Percentiles rank a stretch among this genome's conserved stretches.
Evolutionary conservation across 2,113 vertebrate species (phyloP).

Genomic region (Mus spicilegus): DNA sequence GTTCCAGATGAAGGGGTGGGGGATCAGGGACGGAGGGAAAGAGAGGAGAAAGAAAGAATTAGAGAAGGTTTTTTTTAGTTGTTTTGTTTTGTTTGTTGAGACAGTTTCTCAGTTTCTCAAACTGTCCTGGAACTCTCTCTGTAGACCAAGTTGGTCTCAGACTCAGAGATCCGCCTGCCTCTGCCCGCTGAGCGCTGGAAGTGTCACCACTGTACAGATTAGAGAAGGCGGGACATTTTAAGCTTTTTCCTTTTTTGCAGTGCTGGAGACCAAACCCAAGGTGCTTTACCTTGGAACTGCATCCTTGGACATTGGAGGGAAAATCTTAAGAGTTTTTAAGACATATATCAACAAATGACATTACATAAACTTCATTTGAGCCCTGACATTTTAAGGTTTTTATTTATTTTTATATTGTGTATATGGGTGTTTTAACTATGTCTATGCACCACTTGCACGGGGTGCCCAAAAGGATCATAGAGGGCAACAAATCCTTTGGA

Average conservation of each 20-base stretch:
- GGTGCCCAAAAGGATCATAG: not conserved
- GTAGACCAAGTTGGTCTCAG: not conserved
- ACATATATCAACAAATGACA: not conserved
- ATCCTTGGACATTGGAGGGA: not conserved
- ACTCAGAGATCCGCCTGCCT: not conserved
- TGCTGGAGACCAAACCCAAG: not conserved
- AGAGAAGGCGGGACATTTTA: not conserved
- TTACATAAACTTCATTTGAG: not conserved
- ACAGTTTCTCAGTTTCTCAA: not conserved
- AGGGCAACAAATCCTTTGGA: not conserved
- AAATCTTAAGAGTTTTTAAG: not conserved
- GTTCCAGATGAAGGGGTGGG: not conserved
- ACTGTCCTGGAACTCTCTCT: not conserved
- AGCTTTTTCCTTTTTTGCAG: not conserved
- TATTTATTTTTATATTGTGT: not conserved
- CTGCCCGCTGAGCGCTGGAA: not conserved
- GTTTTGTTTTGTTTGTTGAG: not conserved
- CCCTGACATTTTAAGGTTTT: not conserved
- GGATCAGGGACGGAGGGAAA: not conserved
- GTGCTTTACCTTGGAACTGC: not conserved
- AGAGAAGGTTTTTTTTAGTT: not conserved
- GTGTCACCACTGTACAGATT: rapidly evolving
- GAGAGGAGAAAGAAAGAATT: not conserved
- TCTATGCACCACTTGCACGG: not conserved
- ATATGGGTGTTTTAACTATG: not conserved